Evolutionary conservation across 1,140 invertebrate genomes (phyloP), one percentile per base, ranked within the genome.

Genomic region (Eufriesea mexicana): DNA sequence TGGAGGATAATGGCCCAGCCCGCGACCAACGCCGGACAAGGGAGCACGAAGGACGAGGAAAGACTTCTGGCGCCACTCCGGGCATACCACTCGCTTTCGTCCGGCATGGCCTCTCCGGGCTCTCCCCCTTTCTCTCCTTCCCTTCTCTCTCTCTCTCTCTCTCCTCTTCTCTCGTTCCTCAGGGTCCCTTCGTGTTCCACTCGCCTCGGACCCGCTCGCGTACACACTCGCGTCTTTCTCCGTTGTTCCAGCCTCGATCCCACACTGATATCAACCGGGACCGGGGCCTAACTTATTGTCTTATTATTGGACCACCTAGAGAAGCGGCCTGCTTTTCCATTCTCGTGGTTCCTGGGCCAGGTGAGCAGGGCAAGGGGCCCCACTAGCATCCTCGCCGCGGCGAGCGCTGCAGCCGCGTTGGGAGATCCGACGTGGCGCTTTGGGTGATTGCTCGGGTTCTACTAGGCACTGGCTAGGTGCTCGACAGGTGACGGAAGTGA

Each of bases 281-380:
- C 77, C 85, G 79, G 74, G 55, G 83, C 85, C 87, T 85, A 89
- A 86, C 87, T 89, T 89, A 89, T 89, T 85, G 85, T 89, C 87
- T 89, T 93, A 93, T 93, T 93, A 93, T 93, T 93, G 90, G 93
- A 94, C 92, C 93, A 94, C 93, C 93, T 93, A 93, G 91, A 85
- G 89, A 73, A 92, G n/a, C 74, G 73, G 74, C 20, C 51, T 75
- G 51, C 61, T 75, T 81, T 75, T 64, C 79, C 79, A 81, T 81
- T 74, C 71, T 18, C 71, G n/a, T 7, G 0, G 23, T 10, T 18
- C n/a, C n/a, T 9, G 18, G 10, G 7, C 9, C 5, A 20, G n/a
- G 45, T 9, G 20, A 1, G n/a, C 7, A 8, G 35, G 9, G n/a
- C n/a, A n/a, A n/a, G n/a, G n/a, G n/a, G n/a, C n/a, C n/a, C n/a